Conservation (phyloP, 1,140 invertebrate genomes). For the Kradibia gibbosae region DNA sequence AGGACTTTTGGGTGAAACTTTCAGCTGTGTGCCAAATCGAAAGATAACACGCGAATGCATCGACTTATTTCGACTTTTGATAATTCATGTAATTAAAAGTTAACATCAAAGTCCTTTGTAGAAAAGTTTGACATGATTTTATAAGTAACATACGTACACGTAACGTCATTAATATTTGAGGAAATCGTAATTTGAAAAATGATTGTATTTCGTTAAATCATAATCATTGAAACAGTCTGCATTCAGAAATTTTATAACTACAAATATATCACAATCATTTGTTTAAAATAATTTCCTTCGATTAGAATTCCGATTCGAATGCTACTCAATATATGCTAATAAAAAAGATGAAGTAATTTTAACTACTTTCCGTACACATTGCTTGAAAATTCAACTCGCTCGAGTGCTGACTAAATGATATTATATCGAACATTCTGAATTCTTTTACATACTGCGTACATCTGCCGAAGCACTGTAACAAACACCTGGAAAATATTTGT, state of each 20-base stretch:
- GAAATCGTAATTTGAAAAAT: no score
- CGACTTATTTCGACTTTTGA: no score
- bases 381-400: constrained; percentile 28
- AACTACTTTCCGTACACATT: constrained; percentile 22
- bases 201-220: neutral
- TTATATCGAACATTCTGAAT: constrained; percentile 43
- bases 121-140: no score
- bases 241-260: neutral
- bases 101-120: no score
- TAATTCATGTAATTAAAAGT: no score
- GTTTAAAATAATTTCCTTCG: neutral
- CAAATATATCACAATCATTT: neutral
- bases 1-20: constrained; percentile 25
- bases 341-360: constrained; percentile 23
- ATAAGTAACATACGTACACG: no score
- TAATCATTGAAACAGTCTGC: neutral
- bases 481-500: constrained; percentile 48
- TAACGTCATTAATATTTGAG: no score
- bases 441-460: neutral
- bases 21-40: constrained; percentile 22
- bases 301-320: neutral
- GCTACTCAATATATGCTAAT: neutral
- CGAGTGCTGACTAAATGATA: constrained; percentile 34
- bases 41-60: constrained; percentile 27
- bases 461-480: constrained; percentile 18